Evolutionary conservation across 1,140 invertebrate genomes (phyloP).

Genomic region (Bombus impatiens): DNA sequence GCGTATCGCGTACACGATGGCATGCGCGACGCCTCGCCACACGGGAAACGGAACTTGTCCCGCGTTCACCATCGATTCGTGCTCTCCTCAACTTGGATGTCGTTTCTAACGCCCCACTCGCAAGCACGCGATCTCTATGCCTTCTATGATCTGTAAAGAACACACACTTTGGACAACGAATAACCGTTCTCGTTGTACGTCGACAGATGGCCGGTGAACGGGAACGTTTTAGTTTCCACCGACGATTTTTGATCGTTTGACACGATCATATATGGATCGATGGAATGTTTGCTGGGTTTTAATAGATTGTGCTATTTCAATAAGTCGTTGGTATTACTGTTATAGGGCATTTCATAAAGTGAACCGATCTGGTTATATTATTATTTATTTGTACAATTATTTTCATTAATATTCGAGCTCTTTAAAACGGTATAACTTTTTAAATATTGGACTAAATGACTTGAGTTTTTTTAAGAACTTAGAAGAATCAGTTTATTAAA

Average conservation of each 20-base stretch:
- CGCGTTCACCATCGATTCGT: slow-evolving; percentile 51
- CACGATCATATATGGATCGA: not conserved
- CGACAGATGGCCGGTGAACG: not conserved
- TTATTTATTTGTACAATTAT: not conserved
- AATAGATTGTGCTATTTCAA: not conserved
- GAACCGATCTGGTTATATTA: not conserved
- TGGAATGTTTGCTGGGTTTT: not conserved
- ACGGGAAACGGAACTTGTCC: slow-evolving; percentile 68
- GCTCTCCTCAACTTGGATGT: slow-evolving; percentile 81
- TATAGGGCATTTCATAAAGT: not conserved
- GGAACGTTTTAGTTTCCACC: not conserved
- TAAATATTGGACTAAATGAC: no score
- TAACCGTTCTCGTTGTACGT: slow-evolving; percentile 48
- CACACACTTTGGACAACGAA: slow-evolving; percentile 34
- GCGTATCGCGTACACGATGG: slow-evolving; percentile 64
- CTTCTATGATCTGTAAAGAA: slow-evolving; percentile 21
- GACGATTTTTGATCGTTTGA: not conserved
- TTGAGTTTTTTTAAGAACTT: no score
- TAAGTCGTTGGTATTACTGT: not conserved
- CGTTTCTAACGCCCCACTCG: slow-evolving; percentile 80
- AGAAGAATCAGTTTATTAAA: no score
- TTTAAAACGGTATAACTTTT: no score
- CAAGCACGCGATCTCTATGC: not conserved
- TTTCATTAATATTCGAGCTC: no score
- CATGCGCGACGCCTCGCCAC: slow-evolving; percentile 47